Evolutionary conservation across 2,113 vertebrate species (phyloP).

Genomic region (Oenanthe melanoleuca): DNA sequence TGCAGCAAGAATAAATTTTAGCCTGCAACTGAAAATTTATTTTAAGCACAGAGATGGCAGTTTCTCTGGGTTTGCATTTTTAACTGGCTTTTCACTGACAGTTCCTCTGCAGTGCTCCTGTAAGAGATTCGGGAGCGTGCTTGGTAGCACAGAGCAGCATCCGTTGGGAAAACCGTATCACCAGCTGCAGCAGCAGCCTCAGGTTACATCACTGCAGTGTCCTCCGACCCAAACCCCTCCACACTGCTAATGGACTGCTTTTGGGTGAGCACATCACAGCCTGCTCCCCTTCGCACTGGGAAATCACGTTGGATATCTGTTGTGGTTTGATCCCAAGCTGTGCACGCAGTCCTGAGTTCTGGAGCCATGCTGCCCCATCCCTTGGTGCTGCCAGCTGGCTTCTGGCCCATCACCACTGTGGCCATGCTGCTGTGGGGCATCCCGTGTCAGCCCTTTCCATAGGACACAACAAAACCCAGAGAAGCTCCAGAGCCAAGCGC

Average conservation of each 20-base stretch:
- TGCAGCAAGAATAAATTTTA: neutral
- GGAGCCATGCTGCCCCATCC: neutral
- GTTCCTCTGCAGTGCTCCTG: neutral
- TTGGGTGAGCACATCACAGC: neutral
- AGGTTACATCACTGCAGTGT: neutral
- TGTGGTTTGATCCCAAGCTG: neutral
- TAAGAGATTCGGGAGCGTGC: neutral
- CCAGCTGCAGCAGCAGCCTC: neutral
- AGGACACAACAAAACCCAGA: neutral
- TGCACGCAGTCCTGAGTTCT: fast-evolving
- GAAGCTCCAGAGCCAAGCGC: neutral
- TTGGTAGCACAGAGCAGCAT: neutral
- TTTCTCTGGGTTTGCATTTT: neutral
- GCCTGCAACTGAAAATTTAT: neutral
- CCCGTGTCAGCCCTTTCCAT: fast-evolving
- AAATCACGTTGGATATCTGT: neutral
- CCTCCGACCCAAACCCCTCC: neutral
- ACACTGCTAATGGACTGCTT: neutral
- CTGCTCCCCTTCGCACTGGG: neutral
- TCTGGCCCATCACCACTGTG: fast-evolving
- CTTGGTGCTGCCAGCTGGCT: neutral
- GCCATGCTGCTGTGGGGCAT: fast-evolving
- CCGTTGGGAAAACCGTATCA: neutral
- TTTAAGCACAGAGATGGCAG: neutral
- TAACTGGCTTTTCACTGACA: neutral